Evolutionary conservation across 2,888 invertebrate species (phyloP).

Genomic region (Deroplatys truncata): DNA sequence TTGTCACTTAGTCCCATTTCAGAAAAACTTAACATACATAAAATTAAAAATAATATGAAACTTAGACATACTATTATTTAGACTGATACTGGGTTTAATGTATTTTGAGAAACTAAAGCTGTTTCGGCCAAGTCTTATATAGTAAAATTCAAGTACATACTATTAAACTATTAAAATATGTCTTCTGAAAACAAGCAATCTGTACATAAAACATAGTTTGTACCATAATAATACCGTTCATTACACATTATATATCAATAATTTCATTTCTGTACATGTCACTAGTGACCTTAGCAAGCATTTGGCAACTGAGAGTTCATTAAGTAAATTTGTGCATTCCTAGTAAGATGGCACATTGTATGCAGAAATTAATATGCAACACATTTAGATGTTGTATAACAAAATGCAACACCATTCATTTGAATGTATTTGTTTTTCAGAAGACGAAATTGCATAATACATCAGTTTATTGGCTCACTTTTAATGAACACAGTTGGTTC

Average conservation of each 20-base stretch:
- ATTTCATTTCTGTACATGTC: not conserved
- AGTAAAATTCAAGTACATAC: not conserved
- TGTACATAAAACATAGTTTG: not conserved
- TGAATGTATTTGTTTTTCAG: not conserved
- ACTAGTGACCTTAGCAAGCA: not conserved
- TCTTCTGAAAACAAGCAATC: not conserved
- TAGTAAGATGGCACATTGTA: not conserved
- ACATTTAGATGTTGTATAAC: no score
- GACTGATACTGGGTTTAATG: not conserved
- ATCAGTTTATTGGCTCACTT: not conserved
- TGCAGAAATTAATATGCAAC: no score
- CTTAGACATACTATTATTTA: no score
- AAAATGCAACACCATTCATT: no score
- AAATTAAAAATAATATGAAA: no score
- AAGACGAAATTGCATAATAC: not conserved
- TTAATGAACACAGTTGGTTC: not conserved
- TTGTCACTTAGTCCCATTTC: no score
- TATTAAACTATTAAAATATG: not conserved
- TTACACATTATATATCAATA: not conserved
- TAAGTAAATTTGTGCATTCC: not conserved
- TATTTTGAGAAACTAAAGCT: not conserved
- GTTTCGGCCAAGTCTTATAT: not conserved
- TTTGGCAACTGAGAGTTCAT: no score
- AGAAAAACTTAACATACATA: no score
- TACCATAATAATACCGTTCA: not conserved